Evolutionary conservation across 2,888 invertebrate species (phyloP).

Genomic region (Campaea margaritaria): DNA sequence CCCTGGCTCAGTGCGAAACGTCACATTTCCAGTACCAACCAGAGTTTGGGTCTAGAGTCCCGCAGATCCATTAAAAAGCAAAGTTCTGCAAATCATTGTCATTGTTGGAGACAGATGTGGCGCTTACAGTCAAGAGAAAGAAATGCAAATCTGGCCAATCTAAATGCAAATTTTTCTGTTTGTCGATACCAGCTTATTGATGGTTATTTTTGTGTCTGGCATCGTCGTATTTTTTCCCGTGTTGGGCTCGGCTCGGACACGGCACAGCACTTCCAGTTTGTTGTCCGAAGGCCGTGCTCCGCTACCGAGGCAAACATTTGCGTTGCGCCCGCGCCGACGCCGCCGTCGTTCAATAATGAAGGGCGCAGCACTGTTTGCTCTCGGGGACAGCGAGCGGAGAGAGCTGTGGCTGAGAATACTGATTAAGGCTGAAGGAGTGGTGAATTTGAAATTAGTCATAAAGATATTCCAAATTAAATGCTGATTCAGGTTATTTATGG

Average conservation of each 20-base stretch:
- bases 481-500: too few relatives aligned
- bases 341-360: constrained; percentile 8
- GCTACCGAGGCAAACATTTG: constrained; percentile 34
- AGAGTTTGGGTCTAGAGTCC: too few relatives aligned
- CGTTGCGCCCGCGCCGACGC: constrained; percentile 16
- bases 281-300: constrained; percentile 17
- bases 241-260: constrained; percentile 27
- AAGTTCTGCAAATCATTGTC: too few relatives aligned
- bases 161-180: too few relatives aligned
- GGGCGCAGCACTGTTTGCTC: neutral
- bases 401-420: neutral
- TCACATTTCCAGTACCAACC: too few relatives aligned
- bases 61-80: too few relatives aligned
- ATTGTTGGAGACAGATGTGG: too few relatives aligned
- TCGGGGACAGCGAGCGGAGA: neutral
- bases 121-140: too few relatives aligned
- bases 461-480: too few relatives aligned
- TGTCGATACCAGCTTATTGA: too few relatives aligned
- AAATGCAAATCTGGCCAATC: too few relatives aligned
- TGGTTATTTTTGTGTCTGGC: neutral
- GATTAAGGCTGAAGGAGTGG: neutral
- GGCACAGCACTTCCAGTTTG: constrained; percentile 44
- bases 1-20: too few relatives aligned
- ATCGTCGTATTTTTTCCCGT: constrained; percentile 3
- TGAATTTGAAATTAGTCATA: neutral